A percentile compares a stretch with the other conserved stretches of the same genome.
Evolutionary conservation across 2,888 invertebrate genomes (phyloP).

Genomic region (Athalia cordata): DNA sequence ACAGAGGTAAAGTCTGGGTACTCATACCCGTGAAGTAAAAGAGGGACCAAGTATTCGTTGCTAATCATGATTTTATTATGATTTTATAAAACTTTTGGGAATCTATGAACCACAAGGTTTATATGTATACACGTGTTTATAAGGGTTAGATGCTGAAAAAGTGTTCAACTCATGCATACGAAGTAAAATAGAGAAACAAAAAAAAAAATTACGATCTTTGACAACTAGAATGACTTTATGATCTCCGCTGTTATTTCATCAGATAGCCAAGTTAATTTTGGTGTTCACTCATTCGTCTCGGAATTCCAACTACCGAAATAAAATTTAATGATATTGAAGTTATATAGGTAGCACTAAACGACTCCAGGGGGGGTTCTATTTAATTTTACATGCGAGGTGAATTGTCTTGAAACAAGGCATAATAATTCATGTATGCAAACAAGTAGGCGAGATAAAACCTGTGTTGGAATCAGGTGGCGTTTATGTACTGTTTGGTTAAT

Average conservation of each 20-base stretch:
- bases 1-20: neutral
- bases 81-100: slow-evolving; percentile 2
- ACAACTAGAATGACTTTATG: neutral
- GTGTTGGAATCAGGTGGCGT: slow-evolving; percentile 8
- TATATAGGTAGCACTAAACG: neutral
- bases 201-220: neutral
- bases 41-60: neutral
- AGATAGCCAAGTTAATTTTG: slow-evolving; percentile 7
- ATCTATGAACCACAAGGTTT: neutral
- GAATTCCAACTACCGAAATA: slow-evolving; percentile 15
- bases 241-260: slow-evolving; percentile 2
- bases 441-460: too few relatives aligned
- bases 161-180: neutral
- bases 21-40: neutral
- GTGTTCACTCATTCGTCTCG: slow-evolving; percentile 6
- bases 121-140: neutral
- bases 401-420: too few relatives aligned
- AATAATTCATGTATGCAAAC: neutral
- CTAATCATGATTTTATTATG: slow-evolving; percentile 13
- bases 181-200: too few relatives aligned
- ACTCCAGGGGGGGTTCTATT: neutral
- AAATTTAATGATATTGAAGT: neutral
- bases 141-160: neutral
- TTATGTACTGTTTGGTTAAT: slow-evolving; percentile 9
- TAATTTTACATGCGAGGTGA: too few relatives aligned